A percentile compares a stretch with the other conserved stretches of the same genome.
Conservation (phyloP, 2,888 invertebrate species). For the Temnothorax ravouxi region DNA sequence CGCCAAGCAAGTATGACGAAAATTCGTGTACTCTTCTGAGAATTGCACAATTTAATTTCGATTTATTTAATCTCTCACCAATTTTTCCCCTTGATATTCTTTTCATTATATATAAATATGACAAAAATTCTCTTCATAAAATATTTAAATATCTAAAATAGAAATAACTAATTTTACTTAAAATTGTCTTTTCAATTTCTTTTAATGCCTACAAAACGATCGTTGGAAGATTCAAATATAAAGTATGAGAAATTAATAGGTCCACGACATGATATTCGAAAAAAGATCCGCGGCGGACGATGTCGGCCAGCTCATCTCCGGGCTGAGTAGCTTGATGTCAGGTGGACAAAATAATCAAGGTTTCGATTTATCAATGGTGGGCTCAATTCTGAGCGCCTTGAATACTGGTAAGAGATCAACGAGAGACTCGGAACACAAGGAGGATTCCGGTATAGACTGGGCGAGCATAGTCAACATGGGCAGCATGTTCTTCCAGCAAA, state of each 20-base stretch:
- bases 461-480: slow-evolving; percentile 81
- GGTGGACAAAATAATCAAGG: slow-evolving; percentile 71
- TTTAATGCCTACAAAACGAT: neutral
- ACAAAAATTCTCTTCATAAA: neutral
- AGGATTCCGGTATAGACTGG: slow-evolving; percentile 76
- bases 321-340: slow-evolving; percentile 81
- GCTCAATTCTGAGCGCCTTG: slow-evolving; percentile 75
- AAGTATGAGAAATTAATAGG: slow-evolving; percentile 60
- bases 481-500: slow-evolving; percentile 83
- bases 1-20: slow-evolving; percentile 87
- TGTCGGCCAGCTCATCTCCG: slow-evolving; percentile 83
- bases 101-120: neutral
- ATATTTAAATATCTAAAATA: neutral
- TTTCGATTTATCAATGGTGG: slow-evolving; percentile 78
- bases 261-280: slow-evolving; percentile 74
- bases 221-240: neutral
- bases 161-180: neutral
- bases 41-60: neutral
- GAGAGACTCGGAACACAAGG: slow-evolving; percentile 46
- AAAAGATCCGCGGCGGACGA: slow-evolving; percentile 76
- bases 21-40: slow-evolving; percentile 8
- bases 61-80: neutral
- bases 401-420: slow-evolving; percentile 58
- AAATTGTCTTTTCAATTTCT: slow-evolving; percentile 6
- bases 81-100: too few relatives aligned